Conservation (phyloP, 2,113 vertebrate species). For the Gymnobelideus leadbeateri region DNA sequence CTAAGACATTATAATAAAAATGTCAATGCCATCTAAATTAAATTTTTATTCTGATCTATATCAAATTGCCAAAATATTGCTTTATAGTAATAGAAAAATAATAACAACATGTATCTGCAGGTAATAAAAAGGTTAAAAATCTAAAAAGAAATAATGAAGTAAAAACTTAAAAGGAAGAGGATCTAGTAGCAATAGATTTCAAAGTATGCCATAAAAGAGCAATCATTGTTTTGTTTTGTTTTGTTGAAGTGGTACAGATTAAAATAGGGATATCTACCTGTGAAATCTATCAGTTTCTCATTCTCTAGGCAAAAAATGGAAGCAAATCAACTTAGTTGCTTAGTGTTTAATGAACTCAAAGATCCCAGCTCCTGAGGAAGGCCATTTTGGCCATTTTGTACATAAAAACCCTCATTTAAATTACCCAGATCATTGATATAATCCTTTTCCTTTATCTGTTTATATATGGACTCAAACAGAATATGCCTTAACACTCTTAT, state of each 20-base stretch:
- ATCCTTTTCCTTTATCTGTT: background rate
- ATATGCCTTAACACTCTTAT: constrained; percentile 7
- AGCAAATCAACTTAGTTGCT: background rate
- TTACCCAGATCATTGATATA: background rate
- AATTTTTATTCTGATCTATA: too few species aligned
- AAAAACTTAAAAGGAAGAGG: background rate
- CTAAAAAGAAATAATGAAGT: background rate
- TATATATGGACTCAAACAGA: background rate
- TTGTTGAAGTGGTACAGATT: background rate
- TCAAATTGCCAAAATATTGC: too few species aligned
- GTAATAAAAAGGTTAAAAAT: background rate
- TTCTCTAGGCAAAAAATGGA: background rate
- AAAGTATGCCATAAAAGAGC: too few species aligned
- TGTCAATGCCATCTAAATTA: too few species aligned
- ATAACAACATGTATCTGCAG: background rate
- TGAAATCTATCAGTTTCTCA: background rate
- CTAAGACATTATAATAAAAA: too few species aligned
- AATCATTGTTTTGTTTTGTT: too few species aligned
- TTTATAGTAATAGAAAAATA: too few species aligned
- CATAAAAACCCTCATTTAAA: background rate
- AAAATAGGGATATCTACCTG: background rate
- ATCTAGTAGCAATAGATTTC: background rate
- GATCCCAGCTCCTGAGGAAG: background rate
- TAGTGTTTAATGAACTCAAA: too few species aligned
- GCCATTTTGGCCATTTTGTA: background rate